A percentile compares a stretch with the other conserved stretches of the same genome.
Conservation (phyloP, 2,797 vertebrate species). For the Melopsittacus undulatus region DNA sequence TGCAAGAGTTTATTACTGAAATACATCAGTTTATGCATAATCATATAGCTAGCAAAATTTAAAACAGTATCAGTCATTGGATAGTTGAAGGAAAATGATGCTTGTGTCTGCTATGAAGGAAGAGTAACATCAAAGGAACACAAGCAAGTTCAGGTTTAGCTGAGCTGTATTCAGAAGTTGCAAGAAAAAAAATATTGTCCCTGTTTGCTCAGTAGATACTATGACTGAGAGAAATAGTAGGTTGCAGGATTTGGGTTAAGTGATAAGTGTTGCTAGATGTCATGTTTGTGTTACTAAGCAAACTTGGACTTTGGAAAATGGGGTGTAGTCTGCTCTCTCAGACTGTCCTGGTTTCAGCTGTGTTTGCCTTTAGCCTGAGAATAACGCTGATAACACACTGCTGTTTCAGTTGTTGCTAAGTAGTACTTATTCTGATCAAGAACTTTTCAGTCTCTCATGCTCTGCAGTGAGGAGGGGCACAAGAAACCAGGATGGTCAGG, state of each 20-base stretch:
- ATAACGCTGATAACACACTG: background rate
- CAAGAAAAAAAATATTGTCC: rapidly evolving
- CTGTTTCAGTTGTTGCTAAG: background rate
- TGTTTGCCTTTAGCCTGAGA: background rate
- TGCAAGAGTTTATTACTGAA: background rate
- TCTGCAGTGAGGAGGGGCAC: background rate
- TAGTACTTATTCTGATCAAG: background rate
- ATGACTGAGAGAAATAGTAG: background rate
- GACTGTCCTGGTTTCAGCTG: background rate
- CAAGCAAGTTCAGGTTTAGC: background rate
- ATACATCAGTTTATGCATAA: background rate
- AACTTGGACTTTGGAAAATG: background rate
- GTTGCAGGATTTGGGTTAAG: background rate
- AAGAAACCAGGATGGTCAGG: background rate
- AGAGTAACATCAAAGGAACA: background rate
- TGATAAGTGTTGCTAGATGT: background rate
- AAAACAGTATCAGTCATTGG: background rate
- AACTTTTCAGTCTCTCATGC: background rate
- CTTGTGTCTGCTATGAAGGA: background rate
- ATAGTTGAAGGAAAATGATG: background rate
- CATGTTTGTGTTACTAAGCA: background rate
- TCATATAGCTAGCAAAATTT: background rate
- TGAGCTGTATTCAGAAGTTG: background rate
- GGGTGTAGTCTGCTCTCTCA: background rate
- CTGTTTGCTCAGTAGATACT: background rate